Evolutionary conservation across 2,888 invertebrate species (phyloP), one percentile per base, ranked within the genome.

Genomic region (Acanthosepion pharaonis): DNA sequence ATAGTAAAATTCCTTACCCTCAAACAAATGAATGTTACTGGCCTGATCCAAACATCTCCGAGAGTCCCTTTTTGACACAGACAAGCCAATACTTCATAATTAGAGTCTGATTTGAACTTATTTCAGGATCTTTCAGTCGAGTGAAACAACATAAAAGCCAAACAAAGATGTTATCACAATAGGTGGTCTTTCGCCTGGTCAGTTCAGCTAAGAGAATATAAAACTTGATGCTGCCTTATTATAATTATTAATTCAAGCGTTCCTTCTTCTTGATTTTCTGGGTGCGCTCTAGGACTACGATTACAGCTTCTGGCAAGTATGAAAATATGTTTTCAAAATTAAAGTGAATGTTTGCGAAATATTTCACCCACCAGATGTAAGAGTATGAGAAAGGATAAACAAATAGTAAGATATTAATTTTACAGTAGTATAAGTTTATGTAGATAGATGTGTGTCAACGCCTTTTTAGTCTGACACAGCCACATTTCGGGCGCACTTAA

Each of bases 101-200:
- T 78, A 78, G n/a, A n/a, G 78, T 33, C n/a, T 78, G n/a, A 78
- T 78, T 78, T 78, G 78, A 78, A 78, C 78, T 33, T 33, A n/a
- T 78, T 78, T 78, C 78, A 15, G n/a, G n/a, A 33, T 78, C 78
- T 78, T 78, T 15, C 78, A 78, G 78, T 78, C 78, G 78, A 11
- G 11, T 78, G 78, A 78, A 18, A 78, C 78, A 18, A n/a, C 15
- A 78, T 78, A 78, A 78, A n/a, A 78, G n/a, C 78, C n/a, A 78
- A 15, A 78, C n/a, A 78, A 78, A 78, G 78, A 78, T 78, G n/a
- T 23, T n/a, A 78, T 78, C 78, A 78, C 78, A 78, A 78, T 78
- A 78, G 78, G 78, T 78, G 78, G 78, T 33, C 78, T 33, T 78
- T 78, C 78, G n/a, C n/a, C 78, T 78, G 78, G 78, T 78, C 78